Percentiles rank a stretch among this genome's conserved stretches.
phyloP scores from a whole-genome alignment of 1,140 invertebrate species.

The Galleria mellonella region DNA sequence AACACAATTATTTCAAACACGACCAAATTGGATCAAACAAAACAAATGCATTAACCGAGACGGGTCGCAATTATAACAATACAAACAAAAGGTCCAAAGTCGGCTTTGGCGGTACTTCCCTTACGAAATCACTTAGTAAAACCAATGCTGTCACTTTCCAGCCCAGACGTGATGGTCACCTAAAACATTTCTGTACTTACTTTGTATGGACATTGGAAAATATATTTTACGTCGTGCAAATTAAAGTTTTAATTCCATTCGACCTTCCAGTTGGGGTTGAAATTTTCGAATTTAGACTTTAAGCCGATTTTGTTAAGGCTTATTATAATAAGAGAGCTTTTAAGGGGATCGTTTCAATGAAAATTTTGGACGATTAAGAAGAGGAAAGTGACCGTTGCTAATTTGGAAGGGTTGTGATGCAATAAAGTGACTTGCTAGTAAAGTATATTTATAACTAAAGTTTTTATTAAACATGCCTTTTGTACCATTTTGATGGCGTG shows the following conservation, averaged over 20 bases:
- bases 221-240: no score
- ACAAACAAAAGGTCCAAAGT: slow-evolving; percentile 25
- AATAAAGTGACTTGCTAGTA: slow-evolving; percentile 12
- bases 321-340: not conserved
- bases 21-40: no score
- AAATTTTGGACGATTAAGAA: slow-evolving; percentile 42
- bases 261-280: no score
- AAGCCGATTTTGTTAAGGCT: not conserved
- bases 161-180: slow-evolving; percentile 27
- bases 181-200: slow-evolving; percentile 20
- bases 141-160: slow-evolving; percentile 27
- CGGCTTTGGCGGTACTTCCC: slow-evolving; percentile 23
- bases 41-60: no score
- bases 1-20: no score
- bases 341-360: slow-evolving; percentile 16
- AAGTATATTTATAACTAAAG: not conserved
- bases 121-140: slow-evolving; percentile 43
- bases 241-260: no score
- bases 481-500: slow-evolving; percentile 9
- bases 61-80: slow-evolving; percentile 23
- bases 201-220: no score
- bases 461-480: no score
- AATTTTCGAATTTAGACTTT: no score
- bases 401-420: slow-evolving; percentile 34
- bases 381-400: slow-evolving; percentile 49